Conservation (phyloP, 2,888 invertebrate genomes). For the Agrotis segetum region DNA sequence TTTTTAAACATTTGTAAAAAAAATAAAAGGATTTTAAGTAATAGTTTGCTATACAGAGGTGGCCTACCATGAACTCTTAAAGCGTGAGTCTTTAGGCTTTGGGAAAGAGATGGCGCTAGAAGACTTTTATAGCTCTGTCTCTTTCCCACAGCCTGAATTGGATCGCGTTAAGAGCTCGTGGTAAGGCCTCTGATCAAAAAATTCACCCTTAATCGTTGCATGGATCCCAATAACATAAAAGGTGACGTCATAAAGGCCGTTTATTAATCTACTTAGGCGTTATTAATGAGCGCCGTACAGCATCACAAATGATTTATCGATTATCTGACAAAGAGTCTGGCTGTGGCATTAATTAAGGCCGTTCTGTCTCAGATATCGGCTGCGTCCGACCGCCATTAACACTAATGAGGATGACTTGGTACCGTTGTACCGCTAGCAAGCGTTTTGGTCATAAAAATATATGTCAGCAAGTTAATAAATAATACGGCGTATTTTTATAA, state of each 20-base stretch:
- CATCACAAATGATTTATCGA: constrained; percentile 72
- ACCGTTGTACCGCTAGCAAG: constrained; percentile 61
- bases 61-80: too few relatives aligned
- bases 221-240: constrained; percentile 40
- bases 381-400: constrained; percentile 79
- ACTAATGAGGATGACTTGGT: constrained; percentile 81
- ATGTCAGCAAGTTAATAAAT: constrained; percentile 55
- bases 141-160: too few relatives aligned
- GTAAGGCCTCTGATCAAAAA: too few relatives aligned
- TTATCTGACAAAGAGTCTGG: constrained; percentile 78
- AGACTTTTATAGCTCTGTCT: too few relatives aligned
- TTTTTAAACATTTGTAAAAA: too few relatives aligned
- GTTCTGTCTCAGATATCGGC: constrained; percentile 81
- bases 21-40: too few relatives aligned
- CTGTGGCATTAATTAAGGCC: constrained; percentile 81
- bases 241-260: constrained; percentile 53
- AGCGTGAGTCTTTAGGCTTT: too few relatives aligned
- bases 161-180: too few relatives aligned
- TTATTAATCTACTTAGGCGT: constrained; percentile 61
- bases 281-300: constrained; percentile 62
- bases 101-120: too few relatives aligned
- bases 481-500: constrained; percentile 35
- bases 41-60: too few relatives aligned
- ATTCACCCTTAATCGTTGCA: constrained; percentile 13
- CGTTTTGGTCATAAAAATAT: constrained; percentile 65